phyloP scores from a whole-genome alignment of 2,888 invertebrate genomes.

The Helobdella robusta region DNA sequence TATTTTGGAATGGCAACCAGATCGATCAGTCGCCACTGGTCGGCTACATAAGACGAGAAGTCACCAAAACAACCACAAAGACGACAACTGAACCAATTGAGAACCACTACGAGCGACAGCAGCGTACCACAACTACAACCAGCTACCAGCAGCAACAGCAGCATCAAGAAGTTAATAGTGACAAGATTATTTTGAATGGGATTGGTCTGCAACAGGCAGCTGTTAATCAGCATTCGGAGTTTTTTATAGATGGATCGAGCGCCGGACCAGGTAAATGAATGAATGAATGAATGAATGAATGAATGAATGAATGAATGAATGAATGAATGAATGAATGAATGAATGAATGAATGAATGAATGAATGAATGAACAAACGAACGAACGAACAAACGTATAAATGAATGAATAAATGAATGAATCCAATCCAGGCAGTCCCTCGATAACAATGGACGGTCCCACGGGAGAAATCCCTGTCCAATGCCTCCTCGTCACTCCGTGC shows the following conservation, averaged over 20 bases:
- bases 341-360: too few relatives aligned
- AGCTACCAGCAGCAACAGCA: background rate
- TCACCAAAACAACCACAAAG: background rate
- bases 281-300: too few relatives aligned
- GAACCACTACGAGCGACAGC: background rate
- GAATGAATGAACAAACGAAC: too few relatives aligned
- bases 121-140: slow-evolving; percentile 2
- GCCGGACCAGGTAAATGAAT: slow-evolving; percentile 59
- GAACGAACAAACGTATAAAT: too few relatives aligned
- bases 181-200: slow-evolving; percentile 62
- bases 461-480: slow-evolving; percentile 68
- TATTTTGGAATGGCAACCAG: slow-evolving; percentile 67
- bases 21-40: slow-evolving; percentile 65
- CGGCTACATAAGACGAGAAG: slow-evolving; percentile 8
- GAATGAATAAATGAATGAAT: too few relatives aligned
- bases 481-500: slow-evolving; percentile 72
- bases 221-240: slow-evolving; percentile 81
- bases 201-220: slow-evolving; percentile 81
- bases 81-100: background rate
- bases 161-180: slow-evolving; percentile 17
- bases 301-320: too few relatives aligned
- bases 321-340: too few relatives aligned
- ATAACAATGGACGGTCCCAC: slow-evolving; percentile 68
- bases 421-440: slow-evolving; percentile 62
- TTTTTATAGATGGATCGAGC: slow-evolving; percentile 76